Conservation (phyloP, 2,888 invertebrate genomes). For the Phengaris alcon region DNA sequence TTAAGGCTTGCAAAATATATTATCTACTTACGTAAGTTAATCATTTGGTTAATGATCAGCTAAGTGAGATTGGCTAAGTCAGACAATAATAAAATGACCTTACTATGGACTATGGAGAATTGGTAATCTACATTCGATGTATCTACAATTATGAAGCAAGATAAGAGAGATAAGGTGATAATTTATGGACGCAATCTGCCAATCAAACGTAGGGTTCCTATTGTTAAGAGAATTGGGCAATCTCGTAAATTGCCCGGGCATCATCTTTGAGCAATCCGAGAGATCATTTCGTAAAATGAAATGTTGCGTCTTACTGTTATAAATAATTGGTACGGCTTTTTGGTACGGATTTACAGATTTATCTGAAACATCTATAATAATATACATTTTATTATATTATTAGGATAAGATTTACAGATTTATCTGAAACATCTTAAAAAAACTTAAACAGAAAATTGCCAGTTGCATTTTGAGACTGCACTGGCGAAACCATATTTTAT, state of each 20-base stretch:
- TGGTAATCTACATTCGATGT: constrained; percentile 5
- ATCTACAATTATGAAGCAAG: constrained; percentile 22
- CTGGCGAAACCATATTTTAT: too few species aligned
- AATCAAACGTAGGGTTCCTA: constrained; percentile 45
- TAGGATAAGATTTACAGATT: too few species aligned
- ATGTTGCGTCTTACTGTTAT: constrained; percentile 2
- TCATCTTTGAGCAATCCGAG: constrained; percentile 33
- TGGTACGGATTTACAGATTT: too few species aligned
- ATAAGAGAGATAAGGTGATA: constrained; percentile 10
- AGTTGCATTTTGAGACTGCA: too few species aligned
- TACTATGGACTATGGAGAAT: neutral
- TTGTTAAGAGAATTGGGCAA: constrained; percentile 48
- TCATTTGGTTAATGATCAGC: neutral
- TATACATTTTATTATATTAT: too few species aligned
- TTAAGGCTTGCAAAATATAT: too few species aligned
- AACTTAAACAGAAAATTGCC: too few species aligned
- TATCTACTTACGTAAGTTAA: too few species aligned
- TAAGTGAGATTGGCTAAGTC: too few species aligned
- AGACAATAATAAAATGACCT: neutral
- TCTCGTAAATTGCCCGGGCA: constrained; percentile 45
- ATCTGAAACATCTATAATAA: too few species aligned
- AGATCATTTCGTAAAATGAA: constrained; percentile 24
- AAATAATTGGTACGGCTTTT: neutral
- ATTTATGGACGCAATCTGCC: constrained; percentile 36
- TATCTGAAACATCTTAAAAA: too few species aligned